Base-by-base conservation (phyloP, 1,140 invertebrate species). In the Latrodectus geometricus region DNA sequence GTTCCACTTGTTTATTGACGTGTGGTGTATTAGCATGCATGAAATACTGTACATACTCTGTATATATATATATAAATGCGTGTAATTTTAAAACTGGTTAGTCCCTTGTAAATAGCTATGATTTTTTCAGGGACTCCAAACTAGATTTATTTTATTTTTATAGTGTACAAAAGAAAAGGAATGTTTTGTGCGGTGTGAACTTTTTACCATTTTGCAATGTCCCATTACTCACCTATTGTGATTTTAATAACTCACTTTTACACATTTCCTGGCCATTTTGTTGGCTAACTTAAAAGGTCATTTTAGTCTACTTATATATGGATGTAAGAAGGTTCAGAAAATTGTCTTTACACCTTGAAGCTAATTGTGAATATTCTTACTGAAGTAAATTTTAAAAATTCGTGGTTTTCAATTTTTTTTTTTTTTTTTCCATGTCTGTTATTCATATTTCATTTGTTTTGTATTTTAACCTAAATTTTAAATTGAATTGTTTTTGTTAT, bases 151-250 rank as follows among this genome's bases (percentile, higher is more conserved):
- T 76, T 86, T 86, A 86, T 86, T 86, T 86, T 86, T 86, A 86
- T 86, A 86, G 83, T 86, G 83, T 86, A 86, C 75, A 86, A 86
- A 86, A 84, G 35, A 83, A 61, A 23, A 61, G 65, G 75, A 56
- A 61, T 77, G 56, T 86, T 83, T 54, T 77, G 83, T 61, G 49
- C 8, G 48, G 74, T 77, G 82, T 77, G 83, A 72, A 86, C 49
- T 86, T 86, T 86, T 86, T 86, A 86, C 83, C 72, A 86, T 86
- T 78, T 86, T 86, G 75, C 83, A 77, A 77, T 86, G 75, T 86
- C 75, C 15, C 15, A 61, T 72, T 70, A 70, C 70, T 86, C 83
- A 86, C 83, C 49, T 86, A 72, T 75, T 69, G 74, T 78, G 75
- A 77, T 86, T 86, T 86, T 86, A 86, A 86, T 49, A 72, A 74